Conservation (phyloP, 2,888 invertebrate species). For the Frankliniella fusca region DNA sequence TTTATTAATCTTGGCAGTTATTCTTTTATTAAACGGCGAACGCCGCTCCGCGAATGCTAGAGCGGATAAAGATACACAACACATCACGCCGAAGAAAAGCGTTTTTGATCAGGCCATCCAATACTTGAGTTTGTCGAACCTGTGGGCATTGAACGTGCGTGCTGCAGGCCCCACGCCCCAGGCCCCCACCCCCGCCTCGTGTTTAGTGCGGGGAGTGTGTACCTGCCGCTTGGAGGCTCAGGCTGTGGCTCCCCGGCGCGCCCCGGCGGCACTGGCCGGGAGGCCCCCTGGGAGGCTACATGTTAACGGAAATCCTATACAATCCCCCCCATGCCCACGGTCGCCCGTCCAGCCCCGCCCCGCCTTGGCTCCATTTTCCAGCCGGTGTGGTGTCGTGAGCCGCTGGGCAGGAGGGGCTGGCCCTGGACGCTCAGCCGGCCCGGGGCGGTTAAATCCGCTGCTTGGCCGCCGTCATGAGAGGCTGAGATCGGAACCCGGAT, state of each 20-base stretch:
- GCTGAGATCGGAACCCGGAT: no score
- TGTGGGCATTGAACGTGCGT: not conserved
- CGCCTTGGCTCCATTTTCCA: not conserved
- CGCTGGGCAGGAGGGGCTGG: not conserved
- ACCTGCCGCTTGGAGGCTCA: not conserved
- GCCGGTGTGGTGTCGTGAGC: not conserved
- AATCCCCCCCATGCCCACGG: not conserved
- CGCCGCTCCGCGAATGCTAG: no score
- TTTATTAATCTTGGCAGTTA: no score
- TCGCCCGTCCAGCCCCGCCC: not conserved
- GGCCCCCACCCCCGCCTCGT: not conserved
- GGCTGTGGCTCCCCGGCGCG: no score
- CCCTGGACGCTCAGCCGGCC: no score
- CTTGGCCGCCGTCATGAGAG: no score
- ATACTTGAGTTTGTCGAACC: no score
- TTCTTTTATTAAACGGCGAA: no score
- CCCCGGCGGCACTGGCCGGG: not conserved
- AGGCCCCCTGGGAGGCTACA: not conserved
- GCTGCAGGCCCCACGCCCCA: not conserved
- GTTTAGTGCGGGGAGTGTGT: not conserved
- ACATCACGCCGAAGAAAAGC: no score
- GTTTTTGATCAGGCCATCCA: no score
- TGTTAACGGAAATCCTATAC: slow-evolving; percentile 23
- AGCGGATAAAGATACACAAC: no score
- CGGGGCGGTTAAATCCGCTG: no score